A percentile compares a stretch with the other conserved stretches of the same genome.
Conservation (phyloP, 2,888 invertebrate genomes). For the Diadegma fenestrale region DNA sequence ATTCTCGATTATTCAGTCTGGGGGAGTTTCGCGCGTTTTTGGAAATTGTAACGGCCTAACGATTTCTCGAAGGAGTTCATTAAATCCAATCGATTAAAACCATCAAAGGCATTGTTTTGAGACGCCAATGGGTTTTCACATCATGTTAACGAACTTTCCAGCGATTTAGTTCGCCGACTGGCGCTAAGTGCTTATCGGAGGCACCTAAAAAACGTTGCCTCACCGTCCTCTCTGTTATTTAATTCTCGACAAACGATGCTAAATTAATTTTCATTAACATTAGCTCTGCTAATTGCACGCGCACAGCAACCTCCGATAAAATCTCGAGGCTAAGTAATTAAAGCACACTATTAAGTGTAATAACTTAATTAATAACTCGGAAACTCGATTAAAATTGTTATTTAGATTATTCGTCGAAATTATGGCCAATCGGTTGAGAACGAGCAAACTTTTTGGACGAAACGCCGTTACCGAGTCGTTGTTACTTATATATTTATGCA, state of each 20-base stretch:
- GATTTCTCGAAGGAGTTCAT: neutral
- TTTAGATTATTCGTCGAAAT: neutral
- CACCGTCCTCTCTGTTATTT: neutral
- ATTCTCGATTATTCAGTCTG: neutral
- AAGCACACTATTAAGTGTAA: neutral
- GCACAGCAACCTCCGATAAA: neutral
- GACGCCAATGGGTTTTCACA: neutral
- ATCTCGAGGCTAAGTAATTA: neutral
- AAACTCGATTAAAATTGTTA: neutral
- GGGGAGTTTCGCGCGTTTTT: neutral
- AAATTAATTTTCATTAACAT: constrained; percentile 3
- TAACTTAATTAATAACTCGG: neutral
- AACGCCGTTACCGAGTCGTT: neutral
- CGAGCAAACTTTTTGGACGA: neutral
- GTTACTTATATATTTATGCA: neutral
- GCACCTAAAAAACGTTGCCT: neutral
- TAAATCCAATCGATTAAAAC: neutral
- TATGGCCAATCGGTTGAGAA: neutral
- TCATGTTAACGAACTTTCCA: neutral
- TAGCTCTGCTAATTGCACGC: neutral
- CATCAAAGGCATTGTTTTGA: neutral
- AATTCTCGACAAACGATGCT: neutral
- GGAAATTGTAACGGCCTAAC: neutral
- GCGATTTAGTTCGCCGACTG: neutral
- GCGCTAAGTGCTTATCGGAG: neutral